Base-by-base conservation (phyloP, 2,888 invertebrate species). In the Pelosia muscerda region DNA sequence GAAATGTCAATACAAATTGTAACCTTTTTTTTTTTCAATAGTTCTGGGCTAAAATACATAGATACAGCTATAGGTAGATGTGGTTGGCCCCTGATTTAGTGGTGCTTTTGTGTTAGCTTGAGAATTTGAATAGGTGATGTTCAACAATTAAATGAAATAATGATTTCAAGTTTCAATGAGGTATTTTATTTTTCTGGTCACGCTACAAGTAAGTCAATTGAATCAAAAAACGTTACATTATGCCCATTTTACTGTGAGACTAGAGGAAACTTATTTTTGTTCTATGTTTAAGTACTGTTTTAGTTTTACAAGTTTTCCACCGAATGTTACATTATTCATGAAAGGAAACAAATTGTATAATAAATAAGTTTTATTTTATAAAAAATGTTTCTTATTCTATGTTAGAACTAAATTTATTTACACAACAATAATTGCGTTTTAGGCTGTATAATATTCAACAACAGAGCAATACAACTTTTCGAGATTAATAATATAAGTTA, bases 331-430 rank as follows among this genome's bases (percentile, higher is more conserved):
- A 74, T 71, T 49, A 56, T 63, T 68, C 13, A 71, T 66, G 64
- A 69, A 77, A 74, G 65, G 60, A 73, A 74, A 74, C 72, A 74
- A 80, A 77, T 76, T 78, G 82, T 84, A 81, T 88, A 94, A 94
- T 94, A 94, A 94, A 94, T 94, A 93, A 88, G 86, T 84, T 88
- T 93, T 91, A 89, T 91, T 90, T 86, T 85, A 86, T 86, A 89
- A 91, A 88, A 89, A 84, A 81, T 75, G 79, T 84, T 73, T 90
- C 89, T 93, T 92, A 92, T 87, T 90, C 86, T 89, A 89, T 73
- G 81, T 86, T 86, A 84, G 69, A 76, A 71, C 86, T 89, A 89
- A 83, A 72, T 80, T 81, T 92, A 93, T 93, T 86, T 93, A 93
- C 92, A 92, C 75, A 86, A 84, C 84, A 85, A 74, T 53, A 54